Evolutionary conservation across 2,797 vertebrate genomes (phyloP).

Genomic region (Melanotaenia maccullochi): DNA sequence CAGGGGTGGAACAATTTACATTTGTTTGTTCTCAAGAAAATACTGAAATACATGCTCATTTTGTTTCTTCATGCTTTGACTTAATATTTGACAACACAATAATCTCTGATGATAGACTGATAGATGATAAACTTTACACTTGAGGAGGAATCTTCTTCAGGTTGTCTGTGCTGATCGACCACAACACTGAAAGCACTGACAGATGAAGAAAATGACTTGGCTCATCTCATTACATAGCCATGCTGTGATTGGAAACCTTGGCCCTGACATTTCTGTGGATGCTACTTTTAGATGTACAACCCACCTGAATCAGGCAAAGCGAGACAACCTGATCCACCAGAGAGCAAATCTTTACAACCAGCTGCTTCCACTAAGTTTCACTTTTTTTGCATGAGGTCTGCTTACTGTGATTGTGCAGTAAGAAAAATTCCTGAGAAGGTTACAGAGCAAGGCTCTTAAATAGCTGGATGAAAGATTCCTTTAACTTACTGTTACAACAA

Average conservation of each 20-base stretch:
- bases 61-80: background rate
- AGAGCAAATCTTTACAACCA: background rate
- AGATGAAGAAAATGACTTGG: background rate
- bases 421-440: background rate
- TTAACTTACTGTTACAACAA: conserved; percentile 4
- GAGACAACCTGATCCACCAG: background rate
- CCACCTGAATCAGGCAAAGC: background rate
- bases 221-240: background rate
- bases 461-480: conserved; percentile 18
- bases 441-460: background rate
- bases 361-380: background rate
- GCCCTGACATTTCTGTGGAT: background rate
- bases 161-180: background rate
- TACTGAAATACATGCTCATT: background rate
- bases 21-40: background rate
- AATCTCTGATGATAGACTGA: background rate
- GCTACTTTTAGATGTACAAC: background rate
- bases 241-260: background rate
- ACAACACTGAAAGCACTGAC: background rate
- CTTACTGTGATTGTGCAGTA: background rate
- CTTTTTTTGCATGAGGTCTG: background rate
- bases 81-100: background rate
- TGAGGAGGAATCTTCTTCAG: background rate
- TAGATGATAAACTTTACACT: background rate
- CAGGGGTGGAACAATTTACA: background rate